phyloP scores from a whole-genome alignment of 2,888 invertebrate species.

The Halictus quadricinctus region DNA sequence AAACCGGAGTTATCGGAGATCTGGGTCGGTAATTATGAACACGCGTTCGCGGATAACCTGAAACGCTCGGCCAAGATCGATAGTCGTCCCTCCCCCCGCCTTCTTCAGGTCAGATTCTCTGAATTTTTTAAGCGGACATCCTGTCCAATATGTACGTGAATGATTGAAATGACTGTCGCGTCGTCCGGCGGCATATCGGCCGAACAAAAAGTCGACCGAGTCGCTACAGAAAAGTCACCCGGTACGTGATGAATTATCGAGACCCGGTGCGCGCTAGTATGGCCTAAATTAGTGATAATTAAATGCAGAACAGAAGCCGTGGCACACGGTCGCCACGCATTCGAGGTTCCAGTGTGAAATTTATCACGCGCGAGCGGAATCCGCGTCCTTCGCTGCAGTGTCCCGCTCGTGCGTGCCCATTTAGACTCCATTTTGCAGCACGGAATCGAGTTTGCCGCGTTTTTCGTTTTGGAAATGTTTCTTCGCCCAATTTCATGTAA shows the following conservation, averaged over 20 bases:
- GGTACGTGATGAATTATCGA: constrained; percentile 13
- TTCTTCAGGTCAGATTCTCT: neutral
- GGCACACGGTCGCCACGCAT: constrained; percentile 2
- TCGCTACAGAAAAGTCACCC: neutral
- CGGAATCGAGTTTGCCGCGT: neutral
- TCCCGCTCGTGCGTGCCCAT: neutral
- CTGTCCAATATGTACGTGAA: constrained; percentile 19
- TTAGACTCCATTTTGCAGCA: neutral
- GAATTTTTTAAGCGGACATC: constrained; percentile 33
- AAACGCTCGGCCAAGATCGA: constrained; percentile 39
- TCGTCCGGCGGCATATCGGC: neutral
- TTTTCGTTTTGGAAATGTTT: neutral
- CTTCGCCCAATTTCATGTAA: neutral
- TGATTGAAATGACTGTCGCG: constrained; percentile 40
- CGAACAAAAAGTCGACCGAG: neutral
- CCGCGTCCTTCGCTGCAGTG: neutral
- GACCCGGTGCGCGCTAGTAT: neutral
- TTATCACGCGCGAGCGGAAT: constrained; percentile 19
- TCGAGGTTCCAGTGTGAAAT: constrained; percentile 14
- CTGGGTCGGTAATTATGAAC: constrained; percentile 61
- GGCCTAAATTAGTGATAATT: constrained; percentile 35
- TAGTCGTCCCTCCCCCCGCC: neutral
- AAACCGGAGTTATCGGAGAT: constrained; percentile 47
- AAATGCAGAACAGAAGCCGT: constrained; percentile 37
- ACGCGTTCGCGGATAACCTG: constrained; percentile 52